Evolutionary conservation across 1,140 invertebrate genomes (phyloP).

Genomic region (Pachypeltis micranthus): DNA sequence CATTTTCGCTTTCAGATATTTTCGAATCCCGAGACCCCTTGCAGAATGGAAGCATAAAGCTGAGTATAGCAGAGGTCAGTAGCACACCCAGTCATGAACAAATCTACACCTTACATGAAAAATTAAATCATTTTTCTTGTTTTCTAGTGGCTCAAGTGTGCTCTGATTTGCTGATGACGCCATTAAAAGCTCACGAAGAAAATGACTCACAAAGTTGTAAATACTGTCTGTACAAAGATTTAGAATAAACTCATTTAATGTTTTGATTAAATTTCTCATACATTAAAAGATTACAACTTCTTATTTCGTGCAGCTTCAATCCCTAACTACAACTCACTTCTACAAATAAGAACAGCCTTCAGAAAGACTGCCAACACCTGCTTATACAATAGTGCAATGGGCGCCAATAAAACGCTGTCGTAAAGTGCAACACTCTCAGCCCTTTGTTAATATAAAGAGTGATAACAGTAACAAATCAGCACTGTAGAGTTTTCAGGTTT

Average conservation of each 20-base stretch:
- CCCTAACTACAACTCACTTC: too few species aligned
- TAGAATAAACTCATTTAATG: not conserved
- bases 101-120: not conserved
- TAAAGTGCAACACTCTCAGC: too few species aligned
- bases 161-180: slow-evolving; percentile 49
- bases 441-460: too few species aligned
- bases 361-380: too few species aligned
- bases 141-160: slow-evolving; percentile 61
- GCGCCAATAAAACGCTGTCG: too few species aligned
- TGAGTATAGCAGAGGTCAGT: slow-evolving; percentile 63
- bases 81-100: not conserved
- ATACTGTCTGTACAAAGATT: slow-evolving; percentile 8
- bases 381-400: too few species aligned
- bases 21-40: slow-evolving; percentile 72
- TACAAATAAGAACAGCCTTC: too few species aligned
- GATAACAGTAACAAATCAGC: too few species aligned
- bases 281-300: too few species aligned
- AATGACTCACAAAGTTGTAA: slow-evolving; percentile 10
- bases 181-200: slow-evolving; percentile 4
- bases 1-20: slow-evolving; percentile 43
- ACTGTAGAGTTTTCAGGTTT: too few species aligned
- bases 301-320: too few species aligned
- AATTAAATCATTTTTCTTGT: slow-evolving; percentile 32
- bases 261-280: not conserved
- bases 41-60: slow-evolving; percentile 68